Conservation (phyloP, 2,888 invertebrate genomes). For the Geophilus truncorum region DNA sequence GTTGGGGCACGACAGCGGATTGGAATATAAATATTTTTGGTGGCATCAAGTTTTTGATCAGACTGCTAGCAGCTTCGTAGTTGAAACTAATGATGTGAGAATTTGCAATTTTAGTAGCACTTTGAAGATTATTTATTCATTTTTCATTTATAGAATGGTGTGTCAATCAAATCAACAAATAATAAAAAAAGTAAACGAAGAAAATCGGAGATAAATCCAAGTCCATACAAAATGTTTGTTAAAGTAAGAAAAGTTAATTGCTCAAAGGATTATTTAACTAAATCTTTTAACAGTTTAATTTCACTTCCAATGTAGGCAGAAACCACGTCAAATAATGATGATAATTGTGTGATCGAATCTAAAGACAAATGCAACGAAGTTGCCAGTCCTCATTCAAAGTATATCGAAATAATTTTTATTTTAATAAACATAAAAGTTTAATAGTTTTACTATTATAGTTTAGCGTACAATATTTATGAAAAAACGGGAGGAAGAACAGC, state of each 20-base stretch:
- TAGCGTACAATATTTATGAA: neutral
- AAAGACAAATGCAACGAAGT: too few species aligned
- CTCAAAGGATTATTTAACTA: too few species aligned
- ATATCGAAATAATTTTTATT: too few species aligned
- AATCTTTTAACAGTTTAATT: too few species aligned
- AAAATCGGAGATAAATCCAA: neutral
- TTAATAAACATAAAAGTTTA: neutral
- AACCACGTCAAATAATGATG: too few species aligned
- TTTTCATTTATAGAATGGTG: neutral
- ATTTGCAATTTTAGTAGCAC: too few species aligned
- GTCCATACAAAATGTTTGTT: neutral
- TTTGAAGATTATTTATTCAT: neutral
- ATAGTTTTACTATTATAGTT: neutral
- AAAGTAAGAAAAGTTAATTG: neutral
- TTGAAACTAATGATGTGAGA: neutral
- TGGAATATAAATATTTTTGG: constrained; percentile 13
- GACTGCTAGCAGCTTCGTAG: neutral
- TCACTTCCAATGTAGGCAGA: too few species aligned
- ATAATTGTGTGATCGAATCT: too few species aligned
- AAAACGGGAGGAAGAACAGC: neutral
- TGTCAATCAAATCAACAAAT: neutral
- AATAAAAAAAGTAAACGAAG: neutral
- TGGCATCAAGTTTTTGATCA: neutral
- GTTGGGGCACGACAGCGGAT: neutral
- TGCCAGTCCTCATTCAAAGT: neutral